Percentiles rank a stretch among this genome's conserved stretches.
These are phyloP conservation scores for Verasper variegatus DNA, from an alignment of 2,113 vertebrate genomes.

Conservation along the genomic window DNA sequence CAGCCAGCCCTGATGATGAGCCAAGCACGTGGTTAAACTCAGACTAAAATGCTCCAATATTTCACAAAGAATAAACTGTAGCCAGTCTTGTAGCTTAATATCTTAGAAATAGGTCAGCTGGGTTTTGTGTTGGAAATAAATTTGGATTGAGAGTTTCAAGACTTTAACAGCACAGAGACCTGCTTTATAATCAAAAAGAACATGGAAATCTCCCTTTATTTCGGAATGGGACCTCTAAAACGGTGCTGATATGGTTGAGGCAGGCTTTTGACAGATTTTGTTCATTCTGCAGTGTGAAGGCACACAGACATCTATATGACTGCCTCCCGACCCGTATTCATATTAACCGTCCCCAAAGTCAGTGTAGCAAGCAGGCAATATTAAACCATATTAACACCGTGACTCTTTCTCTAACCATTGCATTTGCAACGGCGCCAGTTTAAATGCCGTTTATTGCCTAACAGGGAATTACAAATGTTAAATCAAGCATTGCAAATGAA, in stretches of 20 bases:
- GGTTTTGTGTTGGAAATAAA: too few species aligned
- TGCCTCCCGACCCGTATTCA: slow-evolving; percentile 23
- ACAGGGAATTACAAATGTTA: slow-evolving; percentile 77
- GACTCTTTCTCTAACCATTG: slow-evolving; percentile 58
- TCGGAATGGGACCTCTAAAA: background rate
- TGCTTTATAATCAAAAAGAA: background rate
- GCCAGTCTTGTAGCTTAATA: too few species aligned
- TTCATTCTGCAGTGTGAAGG: slow-evolving; percentile 10
- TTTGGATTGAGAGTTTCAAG: too few species aligned
- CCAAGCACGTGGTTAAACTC: too few species aligned
- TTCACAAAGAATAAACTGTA: too few species aligned
- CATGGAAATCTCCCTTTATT: background rate
- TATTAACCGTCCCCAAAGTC: slow-evolving; percentile 57
- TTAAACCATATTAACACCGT: slow-evolving; percentile 68
- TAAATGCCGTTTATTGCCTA: slow-evolving; percentile 69
- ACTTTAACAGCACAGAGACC: background rate
- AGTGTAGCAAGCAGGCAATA: slow-evolving; percentile 53
- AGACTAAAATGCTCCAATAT: too few species aligned
- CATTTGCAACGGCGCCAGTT: slow-evolving; percentile 60
- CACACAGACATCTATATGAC: slow-evolving; percentile 27
- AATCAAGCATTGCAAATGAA: slow-evolving; percentile 77
- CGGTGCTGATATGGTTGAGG: slow-evolving; percentile 19
- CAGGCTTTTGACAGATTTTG: background rate
- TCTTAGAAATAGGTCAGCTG: too few species aligned
- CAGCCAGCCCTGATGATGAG: too few species aligned